phyloP scores from a whole-genome alignment of 2,797 vertebrate species.

The Mycteria americana region DNA sequence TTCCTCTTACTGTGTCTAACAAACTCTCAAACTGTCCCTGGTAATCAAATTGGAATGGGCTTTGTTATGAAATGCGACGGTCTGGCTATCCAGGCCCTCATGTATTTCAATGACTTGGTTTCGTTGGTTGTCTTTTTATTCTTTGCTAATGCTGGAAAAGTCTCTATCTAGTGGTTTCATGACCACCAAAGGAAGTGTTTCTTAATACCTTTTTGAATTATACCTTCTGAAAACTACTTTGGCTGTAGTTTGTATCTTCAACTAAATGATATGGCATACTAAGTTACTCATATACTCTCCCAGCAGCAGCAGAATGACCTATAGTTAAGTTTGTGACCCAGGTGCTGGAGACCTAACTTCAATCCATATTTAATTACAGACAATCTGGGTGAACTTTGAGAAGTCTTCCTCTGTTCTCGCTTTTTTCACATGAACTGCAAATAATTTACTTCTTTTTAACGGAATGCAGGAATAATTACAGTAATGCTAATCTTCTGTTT shows the following conservation, averaged over 20 bases:
- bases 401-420: background rate
- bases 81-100: background rate
- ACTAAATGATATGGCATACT: too few relatives aligned
- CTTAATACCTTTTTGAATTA: background rate
- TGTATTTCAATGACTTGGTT: background rate
- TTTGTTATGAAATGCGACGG: background rate
- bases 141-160: background rate
- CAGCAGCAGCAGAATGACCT: background rate
- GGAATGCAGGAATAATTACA: background rate
- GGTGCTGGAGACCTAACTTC: background rate
- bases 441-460: background rate
- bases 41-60: background rate
- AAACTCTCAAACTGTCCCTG: background rate
- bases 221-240: background rate
- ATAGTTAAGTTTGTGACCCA: background rate
- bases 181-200: background rate
- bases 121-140: background rate
- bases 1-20: background rate
- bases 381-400: background rate
- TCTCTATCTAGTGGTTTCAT: background rate
- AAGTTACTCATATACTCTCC: background rate
- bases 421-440: background rate
- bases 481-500: background rate
- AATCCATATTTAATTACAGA: background rate
- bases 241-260: background rate